Percentiles rank a stretch among this genome's conserved stretches.
phyloP scores from a whole-genome alignment of 2,797 vertebrate genomes.

The Pipistrellus nathusii region DNA sequence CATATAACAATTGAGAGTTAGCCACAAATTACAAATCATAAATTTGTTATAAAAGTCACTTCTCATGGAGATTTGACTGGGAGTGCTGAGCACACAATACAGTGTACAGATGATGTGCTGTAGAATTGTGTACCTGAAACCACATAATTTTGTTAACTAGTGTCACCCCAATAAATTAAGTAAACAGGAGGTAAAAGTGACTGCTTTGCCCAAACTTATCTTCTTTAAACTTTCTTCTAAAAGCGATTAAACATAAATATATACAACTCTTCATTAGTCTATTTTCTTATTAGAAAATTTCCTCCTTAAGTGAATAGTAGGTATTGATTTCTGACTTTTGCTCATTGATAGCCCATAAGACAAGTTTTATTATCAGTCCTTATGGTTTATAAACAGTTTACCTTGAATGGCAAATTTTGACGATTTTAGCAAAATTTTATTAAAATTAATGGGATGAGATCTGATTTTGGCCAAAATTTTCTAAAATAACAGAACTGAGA shows the following conservation, averaged over 20 bases:
- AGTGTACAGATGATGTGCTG: background rate
- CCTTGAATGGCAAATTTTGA: background rate
- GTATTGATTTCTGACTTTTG: conserved; percentile 32
- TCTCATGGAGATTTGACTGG: background rate
- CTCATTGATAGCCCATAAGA: background rate
- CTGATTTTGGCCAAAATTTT: conserved; percentile 20
- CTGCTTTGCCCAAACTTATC: background rate
- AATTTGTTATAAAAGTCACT: background rate
- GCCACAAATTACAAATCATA: background rate
- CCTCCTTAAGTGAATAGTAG: conserved; percentile 24
- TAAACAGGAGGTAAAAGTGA: background rate
- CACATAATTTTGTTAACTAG: background rate
- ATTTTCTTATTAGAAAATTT: conserved; percentile 46
- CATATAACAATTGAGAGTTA: background rate
- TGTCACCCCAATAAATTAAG: background rate
- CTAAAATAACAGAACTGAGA: conserved; percentile 8
- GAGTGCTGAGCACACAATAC: background rate
- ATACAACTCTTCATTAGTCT: background rate
- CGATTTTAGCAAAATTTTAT: conserved; percentile 36
- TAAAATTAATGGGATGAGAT: conserved; percentile 40
- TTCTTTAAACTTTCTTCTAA: conserved; percentile 31
- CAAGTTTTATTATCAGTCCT: background rate
- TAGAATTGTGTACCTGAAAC: background rate
- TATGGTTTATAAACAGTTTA: conserved; percentile 39
- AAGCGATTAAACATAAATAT: conserved; percentile 44